Evolutionary conservation across 2,888 invertebrate species (phyloP).

Genomic region (Phragmatobia fuliginosa): DNA sequence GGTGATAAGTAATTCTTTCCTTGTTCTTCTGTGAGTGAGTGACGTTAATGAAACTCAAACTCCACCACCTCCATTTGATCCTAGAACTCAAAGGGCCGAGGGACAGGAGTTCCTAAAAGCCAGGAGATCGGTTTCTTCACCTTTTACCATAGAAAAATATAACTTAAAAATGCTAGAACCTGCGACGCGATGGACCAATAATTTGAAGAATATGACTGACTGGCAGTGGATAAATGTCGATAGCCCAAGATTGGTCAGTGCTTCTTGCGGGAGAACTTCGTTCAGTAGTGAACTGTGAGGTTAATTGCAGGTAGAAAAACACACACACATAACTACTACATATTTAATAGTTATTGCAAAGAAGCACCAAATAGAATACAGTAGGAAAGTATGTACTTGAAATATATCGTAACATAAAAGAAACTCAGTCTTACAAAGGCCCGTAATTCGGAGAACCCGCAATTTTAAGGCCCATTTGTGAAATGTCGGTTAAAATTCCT

Average conservation of each 20-base stretch:
- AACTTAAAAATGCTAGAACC: no score
- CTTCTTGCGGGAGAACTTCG: no score
- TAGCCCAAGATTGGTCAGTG: no score
- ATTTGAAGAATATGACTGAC: no score
- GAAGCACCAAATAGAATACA: neutral
- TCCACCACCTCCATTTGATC: neutral
- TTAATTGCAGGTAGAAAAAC: no score
- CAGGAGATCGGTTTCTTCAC: no score
- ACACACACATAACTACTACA: neutral
- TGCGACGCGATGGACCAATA: no score
- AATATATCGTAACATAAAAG: constrained; percentile 17
- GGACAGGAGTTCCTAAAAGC: no score
- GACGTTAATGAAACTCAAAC: neutral
- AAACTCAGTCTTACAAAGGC: constrained; percentile 7
- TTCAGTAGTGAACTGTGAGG: no score
- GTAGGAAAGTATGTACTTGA: constrained; percentile 2
- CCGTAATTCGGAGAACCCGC: constrained; percentile 18
- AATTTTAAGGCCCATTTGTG: constrained; percentile 17
- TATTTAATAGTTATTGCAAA: neutral
- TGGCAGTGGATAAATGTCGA: no score
- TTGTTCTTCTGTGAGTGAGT: neutral
- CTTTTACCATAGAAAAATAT: neutral
- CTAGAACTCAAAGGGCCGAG: neutral
- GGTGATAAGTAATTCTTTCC: neutral
- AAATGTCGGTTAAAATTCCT: constrained; percentile 25